Evolutionary conservation across 2,888 invertebrate species (phyloP).

Genomic region (Cephonodes hylas): DNA sequence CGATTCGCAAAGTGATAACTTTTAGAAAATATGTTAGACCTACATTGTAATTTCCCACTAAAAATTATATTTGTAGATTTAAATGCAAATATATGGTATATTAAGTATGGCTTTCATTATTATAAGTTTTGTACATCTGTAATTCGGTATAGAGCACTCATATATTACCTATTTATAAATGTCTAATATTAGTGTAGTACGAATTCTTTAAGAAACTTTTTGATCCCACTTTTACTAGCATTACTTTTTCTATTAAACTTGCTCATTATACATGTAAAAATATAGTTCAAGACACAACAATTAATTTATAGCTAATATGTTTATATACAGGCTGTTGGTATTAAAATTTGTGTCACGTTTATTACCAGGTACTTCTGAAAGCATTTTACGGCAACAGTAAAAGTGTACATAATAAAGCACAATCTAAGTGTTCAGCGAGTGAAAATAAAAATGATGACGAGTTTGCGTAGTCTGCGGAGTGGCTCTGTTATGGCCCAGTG

Average conservation of each 20-base stretch:
- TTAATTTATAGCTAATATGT: neutral
- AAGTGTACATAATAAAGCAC: conserved; percentile 44
- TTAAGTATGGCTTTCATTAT: no score
- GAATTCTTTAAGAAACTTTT: no score
- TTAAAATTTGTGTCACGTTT: conserved; percentile 17
- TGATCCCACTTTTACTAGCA: no score
- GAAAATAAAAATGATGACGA: conserved; percentile 52
- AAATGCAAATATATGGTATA: no score
- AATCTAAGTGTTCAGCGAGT: conserved; percentile 51
- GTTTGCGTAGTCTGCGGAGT: conserved; percentile 39
- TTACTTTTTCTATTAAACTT: neutral
- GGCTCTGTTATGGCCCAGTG: conserved; percentile 43
- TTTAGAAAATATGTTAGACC: no score
- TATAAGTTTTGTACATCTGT: no score
- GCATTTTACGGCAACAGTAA: conserved; percentile 41
- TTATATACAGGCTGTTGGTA: neutral
- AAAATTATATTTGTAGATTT: no score
- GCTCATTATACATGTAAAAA: neutral
- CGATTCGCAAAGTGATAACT: no score
- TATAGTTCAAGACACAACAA: neutral
- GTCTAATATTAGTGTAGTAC: no score
- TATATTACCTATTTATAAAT: no score
- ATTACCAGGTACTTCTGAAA: conserved; percentile 39
- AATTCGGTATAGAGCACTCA: no score
- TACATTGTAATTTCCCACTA: no score